These are phyloP conservation scores for Ditula angustiorana DNA, from an alignment of 2,888 invertebrate species.

Conservation along the genomic window DNA sequence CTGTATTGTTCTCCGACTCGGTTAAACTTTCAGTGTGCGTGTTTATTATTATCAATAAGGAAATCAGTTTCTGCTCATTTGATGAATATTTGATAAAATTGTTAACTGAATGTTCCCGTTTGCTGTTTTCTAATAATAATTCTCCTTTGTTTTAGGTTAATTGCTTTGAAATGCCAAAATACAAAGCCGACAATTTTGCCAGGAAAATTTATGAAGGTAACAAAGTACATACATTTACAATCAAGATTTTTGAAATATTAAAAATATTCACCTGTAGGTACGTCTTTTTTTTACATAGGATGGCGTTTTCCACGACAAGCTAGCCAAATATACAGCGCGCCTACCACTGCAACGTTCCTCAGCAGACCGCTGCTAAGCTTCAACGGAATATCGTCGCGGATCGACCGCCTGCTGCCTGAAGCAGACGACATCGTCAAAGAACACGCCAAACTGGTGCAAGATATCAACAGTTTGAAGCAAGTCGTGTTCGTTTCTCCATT, in stretches of 20 bases:
- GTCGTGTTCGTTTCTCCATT: constrained; percentile 68
- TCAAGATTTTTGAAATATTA: neutral
- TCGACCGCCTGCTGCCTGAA: constrained; percentile 56
- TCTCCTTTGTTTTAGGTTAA: constrained; percentile 64
- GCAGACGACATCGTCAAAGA: constrained; percentile 71
- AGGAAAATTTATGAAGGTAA: constrained; percentile 60
- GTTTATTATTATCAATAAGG: neutral
- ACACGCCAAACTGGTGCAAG: constrained; percentile 78
- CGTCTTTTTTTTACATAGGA: constrained; percentile 42
- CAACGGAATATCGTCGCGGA: constrained; percentile 52
- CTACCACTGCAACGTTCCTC: constrained; percentile 40
- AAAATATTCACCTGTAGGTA: neutral
- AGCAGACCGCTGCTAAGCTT: constrained; percentile 45
- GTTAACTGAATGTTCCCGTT: neutral
- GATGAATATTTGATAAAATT: neutral
- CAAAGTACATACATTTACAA: constrained; percentile 26
- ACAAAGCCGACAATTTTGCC: constrained; percentile 49
- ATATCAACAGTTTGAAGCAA: constrained; percentile 75
- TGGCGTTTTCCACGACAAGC: constrained; percentile 43
- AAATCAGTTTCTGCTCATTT: neutral
- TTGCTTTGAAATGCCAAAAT: constrained; percentile 66
- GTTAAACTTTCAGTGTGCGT: neutral
- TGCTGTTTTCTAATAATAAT: neutral
- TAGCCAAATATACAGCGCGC: constrained; percentile 28
- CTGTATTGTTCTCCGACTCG: too few relatives aligned